A percentile compares a stretch with the other conserved stretches of the same genome.
Conservation (phyloP, 2,113 vertebrate species). For the Gallinago undulata region DNA sequence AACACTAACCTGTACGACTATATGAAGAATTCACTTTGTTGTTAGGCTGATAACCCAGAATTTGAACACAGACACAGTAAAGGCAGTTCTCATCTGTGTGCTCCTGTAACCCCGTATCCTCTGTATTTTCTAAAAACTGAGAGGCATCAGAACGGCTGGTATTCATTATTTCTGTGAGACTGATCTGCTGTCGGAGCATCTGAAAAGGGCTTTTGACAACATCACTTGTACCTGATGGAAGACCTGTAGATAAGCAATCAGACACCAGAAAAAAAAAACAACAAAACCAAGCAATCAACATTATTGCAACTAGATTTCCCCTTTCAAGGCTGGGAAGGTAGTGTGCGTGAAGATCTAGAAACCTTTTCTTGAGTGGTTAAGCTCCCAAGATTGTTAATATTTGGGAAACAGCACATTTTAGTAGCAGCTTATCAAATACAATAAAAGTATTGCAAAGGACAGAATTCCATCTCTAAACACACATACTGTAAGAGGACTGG, state of each 20-base stretch:
- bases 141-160: slow-evolving; percentile 85
- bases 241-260: slow-evolving; percentile 52
- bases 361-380: background rate
- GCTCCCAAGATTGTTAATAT: background rate
- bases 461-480: background rate
- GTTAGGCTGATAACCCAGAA: slow-evolving; percentile 87
- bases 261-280: background rate
- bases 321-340: background rate
- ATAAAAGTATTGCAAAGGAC: background rate
- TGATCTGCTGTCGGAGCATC: slow-evolving; percentile 91
- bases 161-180: slow-evolving; percentile 96
- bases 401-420: background rate
- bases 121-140: slow-evolving; percentile 83
- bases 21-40: slow-evolving; percentile 83
- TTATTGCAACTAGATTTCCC: background rate
- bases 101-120: slow-evolving; percentile 94
- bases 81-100: slow-evolving; percentile 96
- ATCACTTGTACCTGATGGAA: slow-evolving; percentile 73
- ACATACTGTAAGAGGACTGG: background rate
- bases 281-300: background rate
- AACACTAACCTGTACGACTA: slow-evolving; percentile 83
- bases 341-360: background rate
- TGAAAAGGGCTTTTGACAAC: slow-evolving; percentile 81
- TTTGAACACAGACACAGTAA: slow-evolving; percentile 90
- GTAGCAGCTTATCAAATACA: background rate